Conservation (phyloP, 2,113 vertebrate genomes). For the Eolophus roseicapilla region DNA sequence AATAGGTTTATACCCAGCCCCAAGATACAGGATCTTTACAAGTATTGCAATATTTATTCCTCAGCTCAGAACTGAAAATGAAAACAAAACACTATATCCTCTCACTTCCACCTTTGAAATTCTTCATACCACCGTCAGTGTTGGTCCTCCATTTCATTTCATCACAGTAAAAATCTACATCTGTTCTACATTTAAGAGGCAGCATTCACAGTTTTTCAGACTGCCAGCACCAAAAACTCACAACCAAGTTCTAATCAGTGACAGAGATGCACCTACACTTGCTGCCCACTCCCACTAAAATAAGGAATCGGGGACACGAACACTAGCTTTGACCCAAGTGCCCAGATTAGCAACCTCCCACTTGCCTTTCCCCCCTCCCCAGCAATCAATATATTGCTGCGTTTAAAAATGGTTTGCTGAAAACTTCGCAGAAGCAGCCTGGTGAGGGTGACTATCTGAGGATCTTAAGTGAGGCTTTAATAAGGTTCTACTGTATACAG, state of each 20-base stretch:
- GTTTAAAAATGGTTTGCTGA: slow-evolving; percentile 35
- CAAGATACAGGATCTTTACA: neutral
- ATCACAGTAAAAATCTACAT: slow-evolving; percentile 44
- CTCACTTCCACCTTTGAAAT: slow-evolving; percentile 22
- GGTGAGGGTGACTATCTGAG: slow-evolving; percentile 20
- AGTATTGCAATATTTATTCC: neutral
- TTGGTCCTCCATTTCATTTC: neutral
- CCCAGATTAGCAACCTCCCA: slow-evolving; percentile 62
- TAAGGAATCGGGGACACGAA: slow-evolving; percentile 51
- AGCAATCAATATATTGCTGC: slow-evolving; percentile 48
- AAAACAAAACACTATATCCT: slow-evolving; percentile 7
- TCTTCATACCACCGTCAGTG: neutral
- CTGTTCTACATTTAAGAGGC: slow-evolving; percentile 43
- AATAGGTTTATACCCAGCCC: neutral
- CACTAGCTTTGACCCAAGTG: slow-evolving; percentile 39
- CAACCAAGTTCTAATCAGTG: slow-evolving; percentile 57
- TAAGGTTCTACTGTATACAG: slow-evolving; percentile 61
- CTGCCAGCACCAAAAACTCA: slow-evolving; percentile 48
- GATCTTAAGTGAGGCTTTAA: slow-evolving; percentile 48
- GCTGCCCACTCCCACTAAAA: slow-evolving; percentile 63
- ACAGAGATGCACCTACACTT: slow-evolving; percentile 32
- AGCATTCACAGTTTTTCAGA: slow-evolving; percentile 51
- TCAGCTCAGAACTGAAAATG: neutral
- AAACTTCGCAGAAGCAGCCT: slow-evolving; percentile 46
- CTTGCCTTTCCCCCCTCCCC: neutral